Evolutionary conservation across 2,113 vertebrate species (phyloP), one percentile per base, ranked within the genome.

Genomic region (Notechis scutatus): DNA sequence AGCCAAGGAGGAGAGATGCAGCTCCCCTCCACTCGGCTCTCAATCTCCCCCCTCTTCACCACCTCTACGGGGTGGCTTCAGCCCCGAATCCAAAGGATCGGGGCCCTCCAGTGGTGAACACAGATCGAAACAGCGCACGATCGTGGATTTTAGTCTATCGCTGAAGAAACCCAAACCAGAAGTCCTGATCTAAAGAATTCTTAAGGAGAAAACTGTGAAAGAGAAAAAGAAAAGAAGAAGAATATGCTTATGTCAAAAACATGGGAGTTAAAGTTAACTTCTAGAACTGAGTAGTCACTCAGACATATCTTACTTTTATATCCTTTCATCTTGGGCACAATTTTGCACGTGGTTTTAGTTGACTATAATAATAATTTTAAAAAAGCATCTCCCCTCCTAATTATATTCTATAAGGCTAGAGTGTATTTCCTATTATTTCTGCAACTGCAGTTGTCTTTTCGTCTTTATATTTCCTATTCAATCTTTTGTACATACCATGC

Each of bases 401-500:
- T 87, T 87, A n/a, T 54, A 87, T 87, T 54, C 6, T 29, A 29
- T 39, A n/a, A 87, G 85, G 45, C 24, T 15, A 87, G 42, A 50
- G 23, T 15, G n/a, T 87, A 54, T 87, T n/a, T 54, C 86, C 50
- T 54, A 39, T 87, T 87, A 87, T 47, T 64, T n/a, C 50, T 69
- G 14, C 9, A 89, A 94, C 93, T 93, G 64, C 88, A 93, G 87
- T 56, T 92, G 59, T 57, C 56, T 55, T 92, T 1, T 45, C 74
- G 1, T 91, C 89, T 81, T 81, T 81, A 81, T 85, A 59, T 39
- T 39, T 47, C 47, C n/a, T 91, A 20, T 21, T 59, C 23, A 0
- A 0, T 74, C 91, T 92, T 91, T 93, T 95, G 90, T 94, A 93
- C 18, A 1, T 92, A n/a, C 57, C 91, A 86, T 54, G 3, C 89